phyloP scores from a whole-genome alignment of 2,113 vertebrate species.

The Scopus umbretta region DNA sequence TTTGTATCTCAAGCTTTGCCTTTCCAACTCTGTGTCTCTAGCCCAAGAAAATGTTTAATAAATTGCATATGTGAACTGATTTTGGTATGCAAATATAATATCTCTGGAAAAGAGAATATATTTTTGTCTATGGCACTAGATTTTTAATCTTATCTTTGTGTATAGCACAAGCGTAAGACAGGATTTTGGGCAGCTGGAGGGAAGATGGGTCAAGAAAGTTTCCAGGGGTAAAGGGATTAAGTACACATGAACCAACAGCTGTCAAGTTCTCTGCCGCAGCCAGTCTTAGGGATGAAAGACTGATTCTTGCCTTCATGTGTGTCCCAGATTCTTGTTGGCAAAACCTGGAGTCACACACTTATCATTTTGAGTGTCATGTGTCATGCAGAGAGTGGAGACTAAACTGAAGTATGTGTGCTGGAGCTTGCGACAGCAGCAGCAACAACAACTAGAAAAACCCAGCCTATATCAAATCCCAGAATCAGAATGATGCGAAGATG shows the following conservation, averaged over 20 bases:
- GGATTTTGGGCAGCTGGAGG: neutral
- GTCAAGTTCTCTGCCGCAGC: neutral
- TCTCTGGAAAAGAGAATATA: neutral
- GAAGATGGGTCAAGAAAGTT: neutral
- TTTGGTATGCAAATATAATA: neutral
- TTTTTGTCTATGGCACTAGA: neutral
- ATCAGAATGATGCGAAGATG: neutral
- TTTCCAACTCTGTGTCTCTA: neutral
- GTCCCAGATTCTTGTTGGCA: neutral
- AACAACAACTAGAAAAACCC: neutral
- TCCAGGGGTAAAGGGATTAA: neutral
- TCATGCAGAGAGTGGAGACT: neutral
- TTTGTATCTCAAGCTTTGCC: neutral
- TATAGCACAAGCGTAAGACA: neutral
- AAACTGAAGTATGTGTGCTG: neutral
- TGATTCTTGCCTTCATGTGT: neutral
- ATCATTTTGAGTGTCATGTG: neutral
- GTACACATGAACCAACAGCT: neutral
- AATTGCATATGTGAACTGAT: neutral
- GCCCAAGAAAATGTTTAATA: neutral
- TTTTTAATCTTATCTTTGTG: neutral
- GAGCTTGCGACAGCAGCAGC: neutral
- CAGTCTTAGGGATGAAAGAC: neutral
- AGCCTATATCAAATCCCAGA: neutral
- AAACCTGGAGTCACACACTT: neutral